Percentiles rank a stretch among this genome's conserved stretches.
phyloP scores from a whole-genome alignment of 2,113 vertebrate genomes.

The Podarcis raffonei region DNA sequence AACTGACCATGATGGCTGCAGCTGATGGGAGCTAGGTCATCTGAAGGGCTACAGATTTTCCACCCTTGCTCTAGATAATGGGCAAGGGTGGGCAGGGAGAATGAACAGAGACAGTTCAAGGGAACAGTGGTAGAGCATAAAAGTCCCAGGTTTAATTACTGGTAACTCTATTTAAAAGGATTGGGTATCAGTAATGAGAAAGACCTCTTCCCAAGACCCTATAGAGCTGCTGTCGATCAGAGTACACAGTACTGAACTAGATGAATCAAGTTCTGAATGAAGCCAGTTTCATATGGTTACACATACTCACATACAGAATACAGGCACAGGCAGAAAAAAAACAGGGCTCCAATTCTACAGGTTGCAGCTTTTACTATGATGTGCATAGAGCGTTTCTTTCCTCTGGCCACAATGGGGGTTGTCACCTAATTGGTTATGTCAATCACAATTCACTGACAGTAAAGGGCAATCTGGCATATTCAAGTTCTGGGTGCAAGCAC shows the following conservation, averaged over 20 bases:
- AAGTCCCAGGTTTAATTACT: neutral
- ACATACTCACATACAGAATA: neutral
- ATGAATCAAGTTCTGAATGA: neutral
- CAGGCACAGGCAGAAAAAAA: neutral
- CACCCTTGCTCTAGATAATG: too few relatives aligned
- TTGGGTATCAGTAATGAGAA: neutral
- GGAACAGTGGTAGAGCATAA: neutral
- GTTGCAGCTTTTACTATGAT: too few relatives aligned
- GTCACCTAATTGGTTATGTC: neutral
- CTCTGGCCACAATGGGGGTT: neutral
- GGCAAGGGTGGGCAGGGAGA: neutral
- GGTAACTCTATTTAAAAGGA: neutral
- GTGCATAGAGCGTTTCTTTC: neutral
- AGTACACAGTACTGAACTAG: neutral
- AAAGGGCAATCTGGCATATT: too few relatives aligned
- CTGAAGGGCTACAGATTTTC: too few relatives aligned
- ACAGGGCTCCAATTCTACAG: neutral
- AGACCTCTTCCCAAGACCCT: neutral
- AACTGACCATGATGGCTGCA: too few relatives aligned
- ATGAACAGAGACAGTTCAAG: neutral
- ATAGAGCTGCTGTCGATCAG: neutral
- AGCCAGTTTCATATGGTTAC: neutral
- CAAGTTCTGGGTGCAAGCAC: neutral
- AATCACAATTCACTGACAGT: neutral
- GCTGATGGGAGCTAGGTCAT: too few relatives aligned